Base-by-base conservation (phyloP, 2,113 vertebrate genomes). In the Emberiza fucata region DNA sequence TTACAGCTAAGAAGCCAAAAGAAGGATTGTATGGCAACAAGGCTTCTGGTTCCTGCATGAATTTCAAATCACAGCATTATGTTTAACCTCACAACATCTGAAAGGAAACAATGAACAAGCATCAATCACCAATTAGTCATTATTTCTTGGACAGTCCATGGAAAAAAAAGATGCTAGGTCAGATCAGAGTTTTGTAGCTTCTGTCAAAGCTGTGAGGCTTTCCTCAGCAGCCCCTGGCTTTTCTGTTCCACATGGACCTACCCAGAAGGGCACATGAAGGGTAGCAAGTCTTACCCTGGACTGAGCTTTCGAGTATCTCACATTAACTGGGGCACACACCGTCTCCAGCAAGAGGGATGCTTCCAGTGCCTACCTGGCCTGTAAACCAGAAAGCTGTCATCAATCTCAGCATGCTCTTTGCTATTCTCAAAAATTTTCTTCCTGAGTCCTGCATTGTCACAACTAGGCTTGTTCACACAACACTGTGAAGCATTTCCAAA, bases 1-100 rank as follows among this genome's bases (percentile, higher is more conserved):
- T 97, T 94, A 90, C 93, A 95, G 64, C 92, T 78, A 92, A 72
- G 88, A 86, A 90, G 87, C 92, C 96, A 94, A 91, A 87, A 94
- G 90, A 90, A 96, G 57, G 64, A 72, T 45, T 96, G 93, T 93
- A 71, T 86, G 86, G 86, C 86, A 95, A 96, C 94, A 96, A 93
- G 76, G 54, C 71, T 96, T 82, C 64, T 96, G 51, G 27, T 90
- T 96, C 44, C 88, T 51, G 65, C 33, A 81, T 31, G 79, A 88
- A 86, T 92, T 95, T 94, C 76, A 75, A 93, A 75, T 88, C 51
- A 78, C 28, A 86, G 64, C 20, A 2, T 81, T 92, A 53, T 60
- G 60, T 95, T 93, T 92, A 96, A 95, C 76, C 93, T 94, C 71
- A 83, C 81, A 96, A 75, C 35, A 81, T 88, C 64, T 72, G 76